Evolutionary conservation across 1,140 invertebrate genomes (phyloP).

Genomic region (Cylas formicarius): DNA sequence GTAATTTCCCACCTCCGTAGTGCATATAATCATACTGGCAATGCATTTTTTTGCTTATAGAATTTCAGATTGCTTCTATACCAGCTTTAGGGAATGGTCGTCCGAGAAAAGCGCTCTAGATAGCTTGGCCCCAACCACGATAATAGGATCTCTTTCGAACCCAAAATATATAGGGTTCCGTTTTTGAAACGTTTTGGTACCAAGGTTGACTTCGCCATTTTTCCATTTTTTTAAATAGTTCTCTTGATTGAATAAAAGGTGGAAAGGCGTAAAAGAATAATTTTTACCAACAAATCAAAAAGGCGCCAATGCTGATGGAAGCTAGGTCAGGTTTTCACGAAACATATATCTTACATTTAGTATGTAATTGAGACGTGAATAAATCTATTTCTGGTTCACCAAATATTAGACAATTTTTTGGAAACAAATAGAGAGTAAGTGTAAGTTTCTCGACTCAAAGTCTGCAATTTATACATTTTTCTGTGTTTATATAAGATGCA

Average conservation of each 20-base stretch:
- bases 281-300: too few relatives aligned
- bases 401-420: constrained; percentile 9
- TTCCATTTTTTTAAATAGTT: too few relatives aligned
- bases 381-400: constrained; percentile 4
- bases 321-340: too few relatives aligned
- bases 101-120: constrained; percentile 1
- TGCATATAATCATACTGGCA: too few relatives aligned
- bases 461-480: constrained; percentile 9
- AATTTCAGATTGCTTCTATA: constrained; percentile 4
- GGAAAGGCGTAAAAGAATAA: too few relatives aligned
- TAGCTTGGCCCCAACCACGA: constrained; percentile 4
- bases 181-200: too few relatives aligned
- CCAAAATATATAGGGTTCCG: constrained; percentile 5
- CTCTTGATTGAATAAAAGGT: too few relatives aligned
- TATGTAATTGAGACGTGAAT: too few relatives aligned
- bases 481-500: constrained; percentile 9
- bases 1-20: too few relatives aligned
- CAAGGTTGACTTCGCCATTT: too few relatives aligned
- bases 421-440: constrained; percentile 1
- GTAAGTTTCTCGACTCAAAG: constrained; percentile 2
- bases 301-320: too few relatives aligned
- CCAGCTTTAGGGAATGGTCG: background rate
- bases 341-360: too few relatives aligned
- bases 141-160: constrained; percentile 1
- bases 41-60: constrained; percentile 6